These are phyloP conservation scores for Leptosomus discolor DNA, from an alignment of 2,113 vertebrate species.

Conservation along the genomic window DNA sequence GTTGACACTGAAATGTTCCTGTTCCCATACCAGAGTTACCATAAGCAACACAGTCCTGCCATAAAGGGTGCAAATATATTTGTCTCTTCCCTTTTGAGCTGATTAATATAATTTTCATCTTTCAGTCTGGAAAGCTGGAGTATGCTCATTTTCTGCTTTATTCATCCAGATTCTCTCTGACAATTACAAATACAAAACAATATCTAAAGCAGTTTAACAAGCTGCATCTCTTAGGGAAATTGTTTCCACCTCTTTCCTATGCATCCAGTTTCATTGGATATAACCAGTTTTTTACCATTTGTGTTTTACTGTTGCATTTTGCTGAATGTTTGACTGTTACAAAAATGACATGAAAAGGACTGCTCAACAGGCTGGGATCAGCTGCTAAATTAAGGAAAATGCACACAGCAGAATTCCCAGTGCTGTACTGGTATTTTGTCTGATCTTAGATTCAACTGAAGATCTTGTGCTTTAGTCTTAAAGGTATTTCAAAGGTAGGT, in stretches of 20 bases:
- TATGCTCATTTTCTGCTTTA: neutral
- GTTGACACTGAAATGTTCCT: neutral
- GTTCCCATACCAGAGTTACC: neutral
- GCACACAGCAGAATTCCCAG: neutral
- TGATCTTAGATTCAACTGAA: neutral
- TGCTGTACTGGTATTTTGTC: neutral
- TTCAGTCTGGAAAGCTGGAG: neutral
- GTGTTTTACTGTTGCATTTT: neutral
- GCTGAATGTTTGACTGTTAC: neutral
- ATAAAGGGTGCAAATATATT: neutral
- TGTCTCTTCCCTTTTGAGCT: neutral
- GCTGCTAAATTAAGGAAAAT: neutral
- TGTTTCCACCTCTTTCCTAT: neutral
- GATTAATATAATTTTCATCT: neutral
- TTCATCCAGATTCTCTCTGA: neutral
- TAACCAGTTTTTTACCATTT: neutral
- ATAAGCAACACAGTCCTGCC: neutral
- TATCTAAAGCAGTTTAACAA: neutral
- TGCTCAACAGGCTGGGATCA: neutral
- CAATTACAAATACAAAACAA: neutral
- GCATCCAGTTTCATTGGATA: neutral
- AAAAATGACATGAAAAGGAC: neutral
- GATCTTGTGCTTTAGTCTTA: neutral
- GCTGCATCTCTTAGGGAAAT: neutral
- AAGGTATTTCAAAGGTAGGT: neutral